Percentiles rank a stretch among this genome's conserved stretches.
phyloP scores from a whole-genome alignment of 2,888 invertebrate species.

The Harpagoxenus sublaevis region DNA sequence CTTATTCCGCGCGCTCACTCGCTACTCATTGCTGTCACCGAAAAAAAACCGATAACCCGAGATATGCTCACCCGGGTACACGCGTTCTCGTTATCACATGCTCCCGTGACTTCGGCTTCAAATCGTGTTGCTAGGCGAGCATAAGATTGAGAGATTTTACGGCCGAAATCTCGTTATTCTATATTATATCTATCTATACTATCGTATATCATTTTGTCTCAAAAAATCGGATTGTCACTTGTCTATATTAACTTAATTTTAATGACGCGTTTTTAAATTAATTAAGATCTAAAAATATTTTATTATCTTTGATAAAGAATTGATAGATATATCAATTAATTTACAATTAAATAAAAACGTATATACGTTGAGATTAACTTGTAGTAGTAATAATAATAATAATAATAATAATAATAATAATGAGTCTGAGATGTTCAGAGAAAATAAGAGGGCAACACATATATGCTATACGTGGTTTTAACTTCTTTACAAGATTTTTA shows the following conservation, averaged over 20 bases:
- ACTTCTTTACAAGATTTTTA: background rate
- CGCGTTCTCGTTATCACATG: slow-evolving; percentile 74
- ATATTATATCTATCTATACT: background rate
- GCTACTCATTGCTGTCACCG: slow-evolving; percentile 39
- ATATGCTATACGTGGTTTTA: background rate
- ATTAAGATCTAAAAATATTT: background rate
- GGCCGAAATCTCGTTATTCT: background rate
- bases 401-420: background rate
- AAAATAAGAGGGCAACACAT: background rate
- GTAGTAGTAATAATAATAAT: background rate
- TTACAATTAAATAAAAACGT: background rate
- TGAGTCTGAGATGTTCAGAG: background rate
- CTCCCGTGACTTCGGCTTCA: slow-evolving; percentile 69
- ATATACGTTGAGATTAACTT: background rate
- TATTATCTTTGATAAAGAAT: background rate
- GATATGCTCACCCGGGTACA: slow-evolving; percentile 66
- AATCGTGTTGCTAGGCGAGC: slow-evolving; percentile 48
- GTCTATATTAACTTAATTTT: background rate
- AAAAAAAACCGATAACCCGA: slow-evolving; percentile 76
- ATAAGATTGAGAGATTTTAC: slow-evolving; percentile 11
- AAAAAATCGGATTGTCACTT: background rate
- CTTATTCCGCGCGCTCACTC: slow-evolving; percentile 39
- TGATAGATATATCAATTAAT: background rate
- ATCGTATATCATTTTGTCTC: too few species aligned
- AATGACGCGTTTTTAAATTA: background rate